These are phyloP conservation scores for Cyanistes caeruleus DNA, from an alignment of 2,113 vertebrate genomes.

Conservation along the genomic window DNA sequence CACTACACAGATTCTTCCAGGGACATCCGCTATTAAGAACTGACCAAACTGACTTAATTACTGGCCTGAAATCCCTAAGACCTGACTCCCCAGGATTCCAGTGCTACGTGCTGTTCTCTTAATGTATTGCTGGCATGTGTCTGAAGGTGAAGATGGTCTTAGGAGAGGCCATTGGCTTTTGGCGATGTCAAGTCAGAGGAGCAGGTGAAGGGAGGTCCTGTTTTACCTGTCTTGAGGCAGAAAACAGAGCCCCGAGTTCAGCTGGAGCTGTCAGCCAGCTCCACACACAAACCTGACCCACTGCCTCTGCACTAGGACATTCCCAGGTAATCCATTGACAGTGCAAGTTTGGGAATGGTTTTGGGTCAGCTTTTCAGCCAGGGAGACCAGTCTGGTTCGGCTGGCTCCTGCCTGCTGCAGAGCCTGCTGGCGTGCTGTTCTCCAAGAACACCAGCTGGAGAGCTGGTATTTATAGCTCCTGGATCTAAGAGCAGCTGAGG, in stretches of 20 bases:
- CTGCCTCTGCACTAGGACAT: fast-evolving
- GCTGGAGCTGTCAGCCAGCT: not conserved
- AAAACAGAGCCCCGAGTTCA: not conserved
- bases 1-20: not conserved
- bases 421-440: conserved; percentile 32
- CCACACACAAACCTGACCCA: fast-evolving
- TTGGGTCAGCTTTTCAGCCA: not conserved
- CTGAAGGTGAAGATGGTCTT: not conserved
- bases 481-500: conserved; percentile 72
- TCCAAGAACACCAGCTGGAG: conserved; percentile 58
- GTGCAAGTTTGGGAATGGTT: not conserved
- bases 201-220: not conserved
- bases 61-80: not conserved
- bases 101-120: not conserved
- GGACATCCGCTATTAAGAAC: not conserved
- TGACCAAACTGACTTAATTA: not conserved
- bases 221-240: not conserved
- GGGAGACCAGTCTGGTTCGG: not conserved
- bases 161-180: not conserved
- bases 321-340: not conserved
- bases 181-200: not conserved
- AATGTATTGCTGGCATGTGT: not conserved
- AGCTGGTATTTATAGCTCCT: conserved; percentile 71
- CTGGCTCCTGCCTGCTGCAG: not conserved
- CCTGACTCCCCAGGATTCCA: not conserved